These are phyloP conservation scores for Lemur catta DNA, from an alignment of 2,797 vertebrate genomes.

Conservation along the genomic window DNA sequence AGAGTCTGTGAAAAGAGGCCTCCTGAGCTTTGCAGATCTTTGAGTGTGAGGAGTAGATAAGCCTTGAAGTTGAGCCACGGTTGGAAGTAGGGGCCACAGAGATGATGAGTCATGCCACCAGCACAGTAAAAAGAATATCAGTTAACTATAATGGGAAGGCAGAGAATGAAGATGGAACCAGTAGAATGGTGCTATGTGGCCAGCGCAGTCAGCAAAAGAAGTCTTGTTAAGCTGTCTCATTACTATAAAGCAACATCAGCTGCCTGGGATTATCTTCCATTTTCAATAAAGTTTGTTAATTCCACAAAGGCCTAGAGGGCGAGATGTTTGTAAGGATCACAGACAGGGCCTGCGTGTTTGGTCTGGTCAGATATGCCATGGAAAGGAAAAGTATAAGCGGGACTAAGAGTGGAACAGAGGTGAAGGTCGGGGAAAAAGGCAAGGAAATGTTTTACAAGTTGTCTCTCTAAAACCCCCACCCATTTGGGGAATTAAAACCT, in stretches of 20 bases:
- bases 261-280: background rate
- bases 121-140: background rate
- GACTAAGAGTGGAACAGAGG: background rate
- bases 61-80: background rate
- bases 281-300: background rate
- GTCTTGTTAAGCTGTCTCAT: background rate
- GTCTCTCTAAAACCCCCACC: background rate
- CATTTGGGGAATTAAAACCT: background rate
- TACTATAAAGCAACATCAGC: rapidly evolving
- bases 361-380: background rate
- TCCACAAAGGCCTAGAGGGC: background rate
- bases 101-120: background rate
- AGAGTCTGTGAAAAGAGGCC: background rate
- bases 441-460: background rate
- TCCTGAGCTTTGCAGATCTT: background rate
- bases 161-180: background rate
- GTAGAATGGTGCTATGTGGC: background rate
- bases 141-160: background rate
- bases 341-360: background rate
- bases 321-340: background rate
- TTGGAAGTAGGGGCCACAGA: background rate
- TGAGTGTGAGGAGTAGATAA: background rate
- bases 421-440: background rate
- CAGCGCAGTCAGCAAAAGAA: background rate
- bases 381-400: background rate